Evolutionary conservation across 1,140 invertebrate genomes (phyloP).

Genomic region (Panulirus ornatus): DNA sequence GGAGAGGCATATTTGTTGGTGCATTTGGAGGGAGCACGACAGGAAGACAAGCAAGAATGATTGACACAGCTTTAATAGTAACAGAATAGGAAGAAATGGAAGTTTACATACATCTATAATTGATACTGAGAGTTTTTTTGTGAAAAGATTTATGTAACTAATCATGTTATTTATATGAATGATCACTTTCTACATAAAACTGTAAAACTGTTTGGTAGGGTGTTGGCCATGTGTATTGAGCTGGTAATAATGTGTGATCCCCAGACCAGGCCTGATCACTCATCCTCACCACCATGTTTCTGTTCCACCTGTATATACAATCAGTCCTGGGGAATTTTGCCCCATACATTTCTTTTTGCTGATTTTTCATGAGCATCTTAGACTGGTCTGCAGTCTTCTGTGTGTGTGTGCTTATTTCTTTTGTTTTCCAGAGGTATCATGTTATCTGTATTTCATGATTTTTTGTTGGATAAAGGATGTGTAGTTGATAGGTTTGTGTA

Average conservation of each 20-base stretch:
- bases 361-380: conserved; percentile 61
- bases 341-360: conserved; percentile 51
- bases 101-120: conserved; percentile 72
- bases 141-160: conserved; percentile 72
- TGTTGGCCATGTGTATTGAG: conserved; percentile 66
- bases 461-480: conserved; percentile 62
- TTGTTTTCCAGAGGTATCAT: conserved; percentile 56
- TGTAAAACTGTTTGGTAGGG: conserved; percentile 70
- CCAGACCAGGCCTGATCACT: conserved; percentile 45
- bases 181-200: conserved; percentile 72
- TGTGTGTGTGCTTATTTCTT: conserved; percentile 56
- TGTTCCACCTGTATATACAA: conserved; percentile 56
- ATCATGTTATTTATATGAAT: conserved; percentile 74
- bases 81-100: conserved; percentile 63
- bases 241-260: conserved; percentile 65
- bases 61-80: conserved; percentile 73
- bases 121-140: conserved; percentile 69
- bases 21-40: conserved; percentile 69
- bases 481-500: conserved; percentile 66
- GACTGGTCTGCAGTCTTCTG: conserved; percentile 64
- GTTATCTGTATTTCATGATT: conserved; percentile 54
- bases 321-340: conserved; percentile 37
- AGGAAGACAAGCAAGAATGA: conserved; percentile 61
- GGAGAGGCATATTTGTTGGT: conserved; percentile 60
- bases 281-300: conserved; percentile 63